phyloP scores from a whole-genome alignment of 2,888 invertebrate genomes.

The Melipona bicolor region DNA sequence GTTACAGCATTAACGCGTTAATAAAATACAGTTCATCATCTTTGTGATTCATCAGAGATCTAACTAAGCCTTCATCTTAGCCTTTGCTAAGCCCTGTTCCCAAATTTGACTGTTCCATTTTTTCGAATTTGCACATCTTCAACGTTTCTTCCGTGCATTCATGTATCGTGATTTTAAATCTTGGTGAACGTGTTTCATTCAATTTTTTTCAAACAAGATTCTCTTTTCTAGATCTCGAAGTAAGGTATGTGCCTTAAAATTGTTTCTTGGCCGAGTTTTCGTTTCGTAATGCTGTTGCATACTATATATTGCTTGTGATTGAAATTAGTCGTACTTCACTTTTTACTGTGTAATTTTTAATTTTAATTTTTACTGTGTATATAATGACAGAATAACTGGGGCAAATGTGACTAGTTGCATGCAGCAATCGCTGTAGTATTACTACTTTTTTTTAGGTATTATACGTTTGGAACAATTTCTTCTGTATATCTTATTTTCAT shows the following conservation, averaged over 20 bases:
- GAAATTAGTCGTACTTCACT: not conserved
- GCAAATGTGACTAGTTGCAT: not conserved
- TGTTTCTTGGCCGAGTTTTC: not conserved
- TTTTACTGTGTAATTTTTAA: not conserved
- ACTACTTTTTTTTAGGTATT: not conserved
- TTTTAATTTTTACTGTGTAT: not conserved
- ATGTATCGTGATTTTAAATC: conserved; percentile 29
- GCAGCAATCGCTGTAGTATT: not conserved
- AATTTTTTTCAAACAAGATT: not conserved
- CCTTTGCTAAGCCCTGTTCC: conserved; percentile 14
- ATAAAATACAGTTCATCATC: not conserved
- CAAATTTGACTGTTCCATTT: not conserved
- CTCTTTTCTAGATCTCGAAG: not conserved
- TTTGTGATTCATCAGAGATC: too few relatives aligned
- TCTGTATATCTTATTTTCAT: not conserved
- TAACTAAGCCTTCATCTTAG: conserved; percentile 32
- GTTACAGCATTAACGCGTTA: not conserved
- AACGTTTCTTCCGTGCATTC: conserved; percentile 5
- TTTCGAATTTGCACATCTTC: conserved; percentile 28
- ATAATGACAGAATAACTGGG: not conserved
- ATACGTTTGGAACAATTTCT: not conserved
- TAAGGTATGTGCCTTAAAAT: not conserved
- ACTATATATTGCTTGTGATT: not conserved
- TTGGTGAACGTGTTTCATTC: conserved; percentile 10
- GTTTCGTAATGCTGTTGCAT: conserved; percentile 17